Evolutionary conservation across 2,113 vertebrate genomes (phyloP), one percentile per base, ranked within the genome.

Genomic region (Mugil cephalus): DNA sequence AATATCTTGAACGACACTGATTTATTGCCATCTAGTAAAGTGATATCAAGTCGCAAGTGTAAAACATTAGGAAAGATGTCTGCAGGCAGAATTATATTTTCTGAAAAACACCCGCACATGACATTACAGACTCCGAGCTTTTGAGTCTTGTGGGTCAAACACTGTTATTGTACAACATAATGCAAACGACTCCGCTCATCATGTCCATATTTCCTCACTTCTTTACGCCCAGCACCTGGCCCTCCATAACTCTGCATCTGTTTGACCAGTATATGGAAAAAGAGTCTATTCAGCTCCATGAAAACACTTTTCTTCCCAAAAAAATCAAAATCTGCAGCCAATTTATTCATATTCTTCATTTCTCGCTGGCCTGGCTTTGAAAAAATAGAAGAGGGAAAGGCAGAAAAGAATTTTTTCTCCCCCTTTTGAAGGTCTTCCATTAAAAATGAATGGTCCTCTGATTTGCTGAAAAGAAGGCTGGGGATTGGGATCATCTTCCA

Each of bases 381-480:
- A 90, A 72, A 74, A 7, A 24, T 19, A 38, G 53, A 17, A 66
- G 36, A 74, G 21, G 53, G 11, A 45, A 30, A 40, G 19, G 61
- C 11, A 75, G 65, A 74, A 80, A 62, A 48, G 74, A 45, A 4
- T 3, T 63, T 64, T 48, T 53, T 19, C 14, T 18, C 17, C 13
- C 11, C 40, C 53, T 77, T 83, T 72, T 85, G 68, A 79, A 88
- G 75, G 66, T 53, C 59, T 75, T 81, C 68, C 82, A 89, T 90
- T 83, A 86, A 91, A 91, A 84, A 88, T 88, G 66, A 90, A 93
- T 82, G 76, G 53, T 47, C 56, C 55, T 79, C 63, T 79, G 74
- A 77, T 78, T 79, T 10, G 11, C 52, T 67, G 63, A 72, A 83
- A 74, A 79, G 46, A 51, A 74, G 61, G 30, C 55, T 38, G 2